Base-by-base conservation (phyloP, 1,140 invertebrate species). In the Hyles euphorbiae region DNA sequence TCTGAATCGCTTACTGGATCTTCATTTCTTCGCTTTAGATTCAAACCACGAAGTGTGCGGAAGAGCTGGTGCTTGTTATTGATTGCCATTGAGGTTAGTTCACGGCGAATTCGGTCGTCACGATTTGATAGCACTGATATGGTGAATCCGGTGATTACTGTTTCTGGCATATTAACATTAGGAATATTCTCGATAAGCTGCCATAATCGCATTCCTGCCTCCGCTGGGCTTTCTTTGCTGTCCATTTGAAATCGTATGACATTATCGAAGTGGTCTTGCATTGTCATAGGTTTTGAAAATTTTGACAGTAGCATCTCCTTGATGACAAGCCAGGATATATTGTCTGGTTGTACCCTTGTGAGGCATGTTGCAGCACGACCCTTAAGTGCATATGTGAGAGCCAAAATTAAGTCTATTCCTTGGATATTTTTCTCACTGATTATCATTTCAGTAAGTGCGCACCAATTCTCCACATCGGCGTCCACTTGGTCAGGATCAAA, bases 211-310 rank as follows among this genome's bases (percentile, higher is more conserved):
- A 61, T 33, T 2, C 47, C 65, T 0, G 61, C 63, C 54, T 68
- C 59, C n/a, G 63, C 47, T 0, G 68, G 11, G 6, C 6, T 66
- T 45, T 74, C 72, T 45, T 68, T 60, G 5, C 0, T 10, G 5
- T 46, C 53, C 3, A 71, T 12, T 11, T 58, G 63, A 53, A 74
- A 74, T 48, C 55, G 58, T 0, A 74, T 62, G 0, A 74, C 36
- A 5, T 54, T n/a, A 47, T 74, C 71, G 9, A 74, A 74, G 11
- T 70, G 54, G 10, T 73, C 71, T 56, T 74, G 72, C 6, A 69
- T 63, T 43, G 64, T 46, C 61, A 62, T 67, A 0, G 72, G 68
- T 49, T 67, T 63, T 0, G 62, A 34, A 61, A 74, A 70, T 34
- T 22, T 67, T 11, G 69, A 36, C 9, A 70, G 45, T 0, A 74